Evolutionary conservation across 2,113 vertebrate species (phyloP).

Genomic region (Amphiprion percula): DNA sequence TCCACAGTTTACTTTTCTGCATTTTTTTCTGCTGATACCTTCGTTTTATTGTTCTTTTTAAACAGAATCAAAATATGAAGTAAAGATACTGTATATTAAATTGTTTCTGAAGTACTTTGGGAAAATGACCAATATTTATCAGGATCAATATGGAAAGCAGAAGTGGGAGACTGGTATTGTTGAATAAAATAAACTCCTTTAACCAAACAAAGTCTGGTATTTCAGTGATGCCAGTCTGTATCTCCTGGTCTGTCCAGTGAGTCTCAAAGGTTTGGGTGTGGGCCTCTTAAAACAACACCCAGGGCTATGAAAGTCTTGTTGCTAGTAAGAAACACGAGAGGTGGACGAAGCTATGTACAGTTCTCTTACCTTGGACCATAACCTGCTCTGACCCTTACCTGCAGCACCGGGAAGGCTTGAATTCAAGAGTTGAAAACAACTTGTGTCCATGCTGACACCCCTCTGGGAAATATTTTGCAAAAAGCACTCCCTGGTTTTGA

Average conservation of each 20-base stretch:
- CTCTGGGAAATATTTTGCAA: slow-evolving; percentile 36
- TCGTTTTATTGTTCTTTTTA: too few relatives aligned
- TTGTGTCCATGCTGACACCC: slow-evolving; percentile 11
- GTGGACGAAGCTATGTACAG: slow-evolving; percentile 1
- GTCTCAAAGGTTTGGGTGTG: slow-evolving; percentile 44
- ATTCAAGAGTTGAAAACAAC: slow-evolving; percentile 2
- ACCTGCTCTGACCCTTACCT: background rate
- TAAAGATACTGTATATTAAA: too few relatives aligned
- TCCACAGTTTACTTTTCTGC: too few relatives aligned
- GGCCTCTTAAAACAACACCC: slow-evolving; percentile 53
- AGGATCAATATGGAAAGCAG: too few relatives aligned
- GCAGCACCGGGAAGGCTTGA: background rate
- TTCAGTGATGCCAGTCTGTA: background rate
- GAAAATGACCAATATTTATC: too few relatives aligned
- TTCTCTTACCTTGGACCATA: background rate
- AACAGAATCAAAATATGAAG: too few relatives aligned
- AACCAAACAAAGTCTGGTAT: background rate
- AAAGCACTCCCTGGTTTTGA: slow-evolving; percentile 6
- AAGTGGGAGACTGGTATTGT: background rate
- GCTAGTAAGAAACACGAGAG: slow-evolving; percentile 28
- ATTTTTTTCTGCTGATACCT: too few relatives aligned
- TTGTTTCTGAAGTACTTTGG: too few relatives aligned
- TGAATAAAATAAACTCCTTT: background rate
- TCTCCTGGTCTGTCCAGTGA: background rate
- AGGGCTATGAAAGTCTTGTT: slow-evolving; percentile 11